Base-by-base conservation (phyloP, 2,797 vertebrate species). In the Oreochromis grahami region DNA sequence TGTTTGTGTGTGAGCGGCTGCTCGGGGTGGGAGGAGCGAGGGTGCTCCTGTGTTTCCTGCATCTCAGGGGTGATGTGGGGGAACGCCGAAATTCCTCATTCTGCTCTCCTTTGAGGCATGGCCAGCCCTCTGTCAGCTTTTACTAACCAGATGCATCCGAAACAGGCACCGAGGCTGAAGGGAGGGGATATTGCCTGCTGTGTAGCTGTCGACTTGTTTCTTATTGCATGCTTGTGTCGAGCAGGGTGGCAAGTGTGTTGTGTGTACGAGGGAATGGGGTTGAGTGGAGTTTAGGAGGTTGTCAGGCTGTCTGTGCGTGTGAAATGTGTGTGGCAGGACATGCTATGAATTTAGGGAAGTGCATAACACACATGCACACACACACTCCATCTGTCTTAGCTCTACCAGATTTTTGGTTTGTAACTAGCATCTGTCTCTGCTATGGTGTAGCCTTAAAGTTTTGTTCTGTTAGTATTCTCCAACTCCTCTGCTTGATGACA, bases 21-120 rank as follows among this genome's bases (percentile, higher is more conserved):
- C 81, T 80, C 51, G 58, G 41, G 70, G 60, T 72, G 74, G 68
- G 60, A 60, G 21, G 76, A 79, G 65, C 19, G 77, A 56, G 80
- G 58, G 78, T 70, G 60, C 86, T 87, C 85, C 84, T 80, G 78
- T 79, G 91, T 90, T 94, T 82, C 88, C 88, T 83, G 87, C 86
- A 84, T 96, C 95, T 95, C 93, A 80, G 86, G 90, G 94, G 95
- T 93, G 94, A 95, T 93, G 91, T 86, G 89, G 87, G 93, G 92
- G 94, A 96, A 94, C 90, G 90, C 90, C 65, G 87, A 94, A 94
- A 95, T 96, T 96, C 94, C 96, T 96, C 96, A 95, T 97, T 95
- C 94, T 94, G 92, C 92, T 94, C 92, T 95, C 95, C 95, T 96
- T 93, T 96, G 95, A 96, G 96, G 95, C 96, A 94, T 96, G 95